Percentiles rank a stretch among this genome's conserved stretches.
These are phyloP conservation scores for Drosophila oshimai DNA, from an alignment of 1,140 invertebrate species.

Conservation along the genomic window DNA sequence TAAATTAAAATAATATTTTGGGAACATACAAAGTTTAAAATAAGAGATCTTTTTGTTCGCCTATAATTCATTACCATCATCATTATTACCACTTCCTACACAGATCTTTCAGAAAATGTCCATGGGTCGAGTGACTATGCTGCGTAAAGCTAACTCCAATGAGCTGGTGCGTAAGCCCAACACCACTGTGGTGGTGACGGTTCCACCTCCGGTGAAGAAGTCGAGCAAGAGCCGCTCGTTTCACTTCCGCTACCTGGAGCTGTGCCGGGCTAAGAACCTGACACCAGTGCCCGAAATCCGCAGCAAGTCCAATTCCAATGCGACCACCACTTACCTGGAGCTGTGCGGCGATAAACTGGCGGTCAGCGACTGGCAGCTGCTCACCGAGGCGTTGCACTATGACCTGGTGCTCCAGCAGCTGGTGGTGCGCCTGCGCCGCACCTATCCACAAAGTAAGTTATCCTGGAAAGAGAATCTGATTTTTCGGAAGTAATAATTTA, in stretches of 20 bases:
- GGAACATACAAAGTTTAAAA: too few species aligned
- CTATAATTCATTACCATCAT: too few species aligned
- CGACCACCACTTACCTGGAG: constrained; percentile 83
- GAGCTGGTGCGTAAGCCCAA: constrained; percentile 28
- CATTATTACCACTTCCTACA: neutral
- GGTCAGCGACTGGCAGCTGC: constrained; percentile 86
- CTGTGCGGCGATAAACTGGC: constrained; percentile 86
- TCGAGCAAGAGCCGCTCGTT: constrained; percentile 74
- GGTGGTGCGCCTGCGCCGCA: constrained; percentile 82
- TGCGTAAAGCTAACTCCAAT: constrained; percentile 1
- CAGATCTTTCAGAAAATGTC: constrained; percentile 32
- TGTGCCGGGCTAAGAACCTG: constrained; percentile 76
- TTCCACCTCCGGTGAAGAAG: constrained; percentile 55
- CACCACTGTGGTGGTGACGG: constrained; percentile 16
- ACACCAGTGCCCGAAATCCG: constrained; percentile 65
- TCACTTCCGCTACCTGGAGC: constrained; percentile 75
- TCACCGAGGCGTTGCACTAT: constrained; percentile 85
- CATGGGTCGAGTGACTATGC: neutral
- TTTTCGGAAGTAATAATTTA: neutral
- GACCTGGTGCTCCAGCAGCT: constrained; percentile 85
- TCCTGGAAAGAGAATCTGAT: neutral
- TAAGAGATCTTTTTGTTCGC: too few species aligned
- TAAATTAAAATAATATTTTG: too few species aligned
- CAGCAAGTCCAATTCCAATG: constrained; percentile 82
- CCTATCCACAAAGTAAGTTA: constrained; percentile 61